Base-by-base conservation (phyloP, 2,113 vertebrate genomes). In the Platysternon megacephalum region DNA sequence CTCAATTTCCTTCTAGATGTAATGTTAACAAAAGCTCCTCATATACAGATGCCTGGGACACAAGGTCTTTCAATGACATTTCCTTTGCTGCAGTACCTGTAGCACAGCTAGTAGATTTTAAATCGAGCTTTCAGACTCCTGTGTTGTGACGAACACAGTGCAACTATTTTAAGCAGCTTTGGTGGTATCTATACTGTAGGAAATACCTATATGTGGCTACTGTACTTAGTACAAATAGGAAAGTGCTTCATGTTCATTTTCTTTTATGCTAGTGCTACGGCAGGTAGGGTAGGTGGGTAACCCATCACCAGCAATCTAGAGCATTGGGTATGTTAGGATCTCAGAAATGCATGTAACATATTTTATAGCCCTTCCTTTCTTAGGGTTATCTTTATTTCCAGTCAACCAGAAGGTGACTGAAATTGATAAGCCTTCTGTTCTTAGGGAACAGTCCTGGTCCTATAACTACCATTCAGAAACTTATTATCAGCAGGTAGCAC, bases 251-350 rank as follows among this genome's bases (percentile, higher is more conserved):
- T 2, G 6, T 26, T 82, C 46, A 13, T 68, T 10, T 26, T 85
- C 48, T 78, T 13, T 61, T 76, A 39, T 8, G 26, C 11, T 79
- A 58, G 2, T 84, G 7, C 28, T 48, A 39, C 5, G 4, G 2
- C n/a, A 76, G 16, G 61, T n/a, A n/a, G 11, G 5, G 39, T 19
- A 26, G 4, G 39, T 1, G 39, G 79, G 0, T 8, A n/a, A 91
- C 17, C 2, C 79, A 79, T 58, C 51, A 16, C 16, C 4, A 53
- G 46, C 56, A 35, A 29, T 4, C 65, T 79, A 82, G 86, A 82
- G 35, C 7, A 10, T 5, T 0, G 0, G 8, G 32, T 35, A 35
- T 16, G 29, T 65, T 32, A 65, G 58, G 32, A 2, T 0, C 61
- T 61, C 28, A 2, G 51, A 91, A 5, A 7, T 80, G 3, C 21